Conservation (phyloP, 2,113 vertebrate species). For the Pterocles orientalis region DNA sequence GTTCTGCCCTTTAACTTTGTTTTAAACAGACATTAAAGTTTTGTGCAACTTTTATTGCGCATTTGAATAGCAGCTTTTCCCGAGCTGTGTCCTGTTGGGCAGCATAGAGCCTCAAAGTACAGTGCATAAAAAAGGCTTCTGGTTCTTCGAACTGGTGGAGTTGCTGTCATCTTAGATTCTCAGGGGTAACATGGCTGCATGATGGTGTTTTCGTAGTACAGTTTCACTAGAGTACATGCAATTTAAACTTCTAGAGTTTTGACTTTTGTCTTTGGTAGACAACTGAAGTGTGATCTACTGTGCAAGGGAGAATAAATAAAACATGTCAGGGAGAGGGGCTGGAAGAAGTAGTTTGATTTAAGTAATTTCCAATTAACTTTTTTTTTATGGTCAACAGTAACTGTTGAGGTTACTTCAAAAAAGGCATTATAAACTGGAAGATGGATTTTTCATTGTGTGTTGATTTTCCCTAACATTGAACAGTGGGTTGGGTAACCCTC, state of each 20-base stretch:
- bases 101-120: neutral
- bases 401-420: neutral
- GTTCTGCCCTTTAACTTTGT: slow-evolving; percentile 4
- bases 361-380: neutral
- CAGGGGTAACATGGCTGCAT: neutral
- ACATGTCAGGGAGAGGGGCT: neutral
- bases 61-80: neutral
- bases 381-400: neutral
- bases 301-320: neutral
- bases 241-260: neutral
- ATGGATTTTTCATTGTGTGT: neutral
- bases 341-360: neutral
- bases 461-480: neutral
- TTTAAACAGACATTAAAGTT: neutral
- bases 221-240: neutral
- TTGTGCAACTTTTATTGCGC: neutral
- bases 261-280: neutral
- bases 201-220: neutral
- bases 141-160: neutral
- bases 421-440: fast-evolving
- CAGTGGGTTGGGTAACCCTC: neutral
- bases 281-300: neutral
- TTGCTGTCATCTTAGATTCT: neutral
- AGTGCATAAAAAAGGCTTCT: neutral
- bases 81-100: neutral